phyloP scores from a whole-genome alignment of 2,113 vertebrate species.

The Egretta garzetta region DNA sequence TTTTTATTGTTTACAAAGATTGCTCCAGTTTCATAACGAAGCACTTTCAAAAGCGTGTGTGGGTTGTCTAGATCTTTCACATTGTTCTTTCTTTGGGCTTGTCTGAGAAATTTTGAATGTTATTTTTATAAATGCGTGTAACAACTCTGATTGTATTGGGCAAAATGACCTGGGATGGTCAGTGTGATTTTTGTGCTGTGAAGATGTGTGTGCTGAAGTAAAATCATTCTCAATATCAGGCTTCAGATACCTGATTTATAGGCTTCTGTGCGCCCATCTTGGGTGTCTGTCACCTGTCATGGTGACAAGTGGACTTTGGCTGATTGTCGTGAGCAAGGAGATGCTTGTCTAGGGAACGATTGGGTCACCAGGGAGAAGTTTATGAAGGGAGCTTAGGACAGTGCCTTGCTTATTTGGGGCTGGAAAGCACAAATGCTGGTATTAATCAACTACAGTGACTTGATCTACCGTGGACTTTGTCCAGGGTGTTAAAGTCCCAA shows the following conservation, averaged over 20 bases:
- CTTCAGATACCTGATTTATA: not conserved
- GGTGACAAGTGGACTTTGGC: not conserved
- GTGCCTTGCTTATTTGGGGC: not conserved
- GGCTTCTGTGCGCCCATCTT: not conserved
- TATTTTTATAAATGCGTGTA: not conserved
- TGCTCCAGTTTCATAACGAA: not conserved
- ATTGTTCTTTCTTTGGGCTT: not conserved
- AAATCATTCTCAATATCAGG: not conserved
- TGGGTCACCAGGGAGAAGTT: not conserved
- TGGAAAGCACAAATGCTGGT: not conserved
- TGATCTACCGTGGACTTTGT: not conserved
- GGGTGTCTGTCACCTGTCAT: not conserved
- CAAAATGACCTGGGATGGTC: not conserved
- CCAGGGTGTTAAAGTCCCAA: not conserved
- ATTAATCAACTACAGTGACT: not conserved
- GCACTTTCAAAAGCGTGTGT: not conserved
- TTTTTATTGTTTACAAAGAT: not conserved
- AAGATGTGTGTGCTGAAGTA: not conserved
- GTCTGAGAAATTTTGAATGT: not conserved
- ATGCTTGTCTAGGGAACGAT: rapidly evolving
- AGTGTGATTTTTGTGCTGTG: not conserved
- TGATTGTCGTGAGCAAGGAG: not conserved
- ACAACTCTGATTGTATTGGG: not conserved
- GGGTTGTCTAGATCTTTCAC: not conserved
- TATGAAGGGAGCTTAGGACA: not conserved